Evolutionary conservation across 2,113 vertebrate genomes (phyloP), one percentile per base, ranked within the genome.

Genomic region (Gymnarchus niloticus): DNA sequence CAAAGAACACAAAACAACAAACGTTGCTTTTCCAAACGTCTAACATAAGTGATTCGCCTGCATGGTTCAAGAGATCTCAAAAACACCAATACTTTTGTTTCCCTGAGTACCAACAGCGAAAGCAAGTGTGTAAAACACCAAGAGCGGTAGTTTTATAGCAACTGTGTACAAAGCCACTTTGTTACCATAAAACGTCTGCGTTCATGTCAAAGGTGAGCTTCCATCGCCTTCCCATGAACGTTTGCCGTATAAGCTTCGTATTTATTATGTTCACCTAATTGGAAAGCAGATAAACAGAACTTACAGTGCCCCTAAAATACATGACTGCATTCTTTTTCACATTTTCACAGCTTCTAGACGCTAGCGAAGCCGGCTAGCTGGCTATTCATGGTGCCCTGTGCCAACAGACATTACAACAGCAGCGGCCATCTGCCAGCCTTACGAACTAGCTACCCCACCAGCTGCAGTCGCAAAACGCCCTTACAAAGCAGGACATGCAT

Each of bases 391-490:
- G 91, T 90, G 94, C 85, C 89, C 91, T 92, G 92, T 93, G 94
- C 93, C 94, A 95, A 91, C 92, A 93, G 94, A 93, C 93, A 94
- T 95, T 92, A 92, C 91, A 93, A 93, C 93, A 93, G 94, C 92
- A 87, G 93, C 95, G 93, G 93, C 94, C 94, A 95, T 95, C 94
- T 95, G 95, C 91, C 94, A 94, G 94, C 92, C 93, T 88, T 89
- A 92, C 91, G 92, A 94, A 93, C 92, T 90, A 87, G 89, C 94
- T 93, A 94, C 92, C 93, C 93, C 93, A 94, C 92, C 94, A 94
- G 94, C 94, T 95, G 93, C 94, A 95, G 95, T 94, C 94, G 94
- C 95, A 95, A 93, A 95, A 95, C 94, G 95, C 95, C 94, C 94
- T 89, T 94, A 94, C 94, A 94, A 94, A 95, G 94, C 95, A 95